Evolutionary conservation across 2,888 invertebrate species (phyloP), one percentile per base, ranked within the genome.

Genomic region (Craniophora ligustri): DNA sequence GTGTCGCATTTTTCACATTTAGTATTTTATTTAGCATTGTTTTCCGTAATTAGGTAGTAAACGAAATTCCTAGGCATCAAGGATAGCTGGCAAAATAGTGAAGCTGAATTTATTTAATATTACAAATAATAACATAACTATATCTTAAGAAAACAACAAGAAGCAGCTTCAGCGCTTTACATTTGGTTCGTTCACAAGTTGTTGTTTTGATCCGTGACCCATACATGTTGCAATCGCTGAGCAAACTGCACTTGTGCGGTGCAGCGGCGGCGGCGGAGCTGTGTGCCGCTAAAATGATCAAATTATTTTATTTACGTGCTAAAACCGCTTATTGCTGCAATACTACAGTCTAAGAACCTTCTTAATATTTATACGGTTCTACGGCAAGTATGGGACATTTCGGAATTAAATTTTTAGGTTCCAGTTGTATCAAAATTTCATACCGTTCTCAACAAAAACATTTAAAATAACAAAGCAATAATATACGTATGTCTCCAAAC

Each of bases 211-310:
- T 49, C 57, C 64, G 35, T 60, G 54, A 71, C 71, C 67, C 26
- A 38, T 51, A 67, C 63, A 65, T 78, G 69, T 79, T 71, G 82
- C 73, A 82, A 82, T 68, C 54, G 54, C 68, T 68, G 72, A 64
- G 66, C 69, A 75, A 75, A 65, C 70, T 66, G 66, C 76, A 76
- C 76, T 79, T 79, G 77, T 68, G 62, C 42, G 42, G 18, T 55
- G 46, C 41, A 47, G 47, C 41, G 30, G 15, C n/a, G n/a, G 62
- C 42, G 42, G 18, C 47, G 46, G 36, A 47, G 47, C 41, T 26
- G 15, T 28, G 49, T 30, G 18, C 39, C 55, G 41, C 63, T 67
- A 58, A 73, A 78, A 74, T 71, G 51, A 71, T 74, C 75, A 69
- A 76, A 72, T 75, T 76, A 73, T 78, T 26, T 75, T 80, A 63